Base-by-base conservation (phyloP, 2,113 vertebrate genomes). In the Telmatochromis brachygnathus region DNA sequence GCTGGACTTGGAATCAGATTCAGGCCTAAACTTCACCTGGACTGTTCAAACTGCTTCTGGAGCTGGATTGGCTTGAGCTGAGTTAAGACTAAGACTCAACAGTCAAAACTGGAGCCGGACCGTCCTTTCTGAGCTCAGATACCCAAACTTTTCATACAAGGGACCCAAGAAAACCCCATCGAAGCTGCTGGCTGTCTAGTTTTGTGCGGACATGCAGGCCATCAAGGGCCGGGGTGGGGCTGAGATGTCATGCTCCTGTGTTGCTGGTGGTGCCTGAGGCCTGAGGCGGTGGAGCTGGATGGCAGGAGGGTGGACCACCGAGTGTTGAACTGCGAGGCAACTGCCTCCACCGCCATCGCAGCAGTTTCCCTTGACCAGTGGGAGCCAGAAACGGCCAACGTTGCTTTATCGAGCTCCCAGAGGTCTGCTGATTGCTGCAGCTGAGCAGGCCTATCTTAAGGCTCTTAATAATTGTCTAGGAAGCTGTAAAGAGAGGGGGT, bases 181-280 rank as follows among this genome's bases (percentile, higher is more conserved):
- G 56, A 51, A 60, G 79, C 85, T 51, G 85, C 87, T 7, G 84
- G 35, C 60, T 2, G 5, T 58, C 65, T 6, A 23, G 37, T 88
- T 92, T 88, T 4, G 23, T 2, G 84, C 10, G 84, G 94, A 87
- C 87, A 94, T 94, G 94, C 42, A 88, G 92, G 93, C 88, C 79
- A 86, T 88, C 68, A 23, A 33, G 91, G 90, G 92, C 90, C 84
- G 88, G 92, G 94, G 96, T 88, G 92, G 93, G 91, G 95, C 88
- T 21, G 96, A 96, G 96, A 97, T 96, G 96, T 95, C 94, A 97
- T 98, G 97, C 96, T 98, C 96, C 95, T 96, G 96, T 98, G 97
- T 96, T 98, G 97, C 89, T 96, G 96, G 95, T 97, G 97, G 96
- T 98, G 97, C 96, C 96, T 97, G 95, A 98, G 97, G 93, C 96